Evolutionary conservation across 2,113 vertebrate species (phyloP).

Genomic region (Sinocyclocheilus anshuiensis): DNA sequence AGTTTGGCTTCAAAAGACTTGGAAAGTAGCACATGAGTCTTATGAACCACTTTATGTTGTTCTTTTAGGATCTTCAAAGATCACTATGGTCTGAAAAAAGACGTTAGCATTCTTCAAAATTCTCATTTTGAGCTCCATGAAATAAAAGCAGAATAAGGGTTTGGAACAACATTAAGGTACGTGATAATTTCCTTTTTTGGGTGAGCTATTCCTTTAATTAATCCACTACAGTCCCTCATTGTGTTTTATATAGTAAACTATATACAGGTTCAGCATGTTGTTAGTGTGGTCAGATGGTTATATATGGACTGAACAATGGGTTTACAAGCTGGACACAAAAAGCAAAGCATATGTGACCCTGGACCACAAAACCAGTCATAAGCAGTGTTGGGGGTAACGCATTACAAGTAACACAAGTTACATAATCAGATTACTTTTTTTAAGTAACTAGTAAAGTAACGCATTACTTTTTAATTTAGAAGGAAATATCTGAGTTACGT

Average conservation of each 20-base stretch:
- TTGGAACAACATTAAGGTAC: neutral
- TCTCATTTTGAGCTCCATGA: neutral
- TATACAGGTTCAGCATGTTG: slow-evolving; percentile 6
- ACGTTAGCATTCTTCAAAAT: neutral
- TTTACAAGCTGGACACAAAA: slow-evolving; percentile 29
- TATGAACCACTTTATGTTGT: slow-evolving; percentile 1
- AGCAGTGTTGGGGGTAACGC: too few species aligned
- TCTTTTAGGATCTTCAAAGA: neutral
- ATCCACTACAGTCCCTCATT: slow-evolving; percentile 2
- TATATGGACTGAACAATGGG: neutral
- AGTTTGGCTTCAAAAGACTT: neutral
- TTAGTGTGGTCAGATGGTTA: slow-evolving; percentile 29
- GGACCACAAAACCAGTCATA: too few species aligned
- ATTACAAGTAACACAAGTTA: too few species aligned
- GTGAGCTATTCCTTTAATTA: neutral
- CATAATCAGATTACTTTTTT: too few species aligned
- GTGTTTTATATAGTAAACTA: neutral
- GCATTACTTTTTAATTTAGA: too few species aligned
- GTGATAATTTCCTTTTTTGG: neutral
- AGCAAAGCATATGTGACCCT: neutral
- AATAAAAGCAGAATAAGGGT: neutral
- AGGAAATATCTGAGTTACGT: too few species aligned
- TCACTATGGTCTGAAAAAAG: neutral
- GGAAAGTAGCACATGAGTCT: neutral
- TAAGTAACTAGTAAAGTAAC: too few species aligned